Conservation (phyloP, 2,888 invertebrate genomes). For the Cantharis nigra region DNA sequence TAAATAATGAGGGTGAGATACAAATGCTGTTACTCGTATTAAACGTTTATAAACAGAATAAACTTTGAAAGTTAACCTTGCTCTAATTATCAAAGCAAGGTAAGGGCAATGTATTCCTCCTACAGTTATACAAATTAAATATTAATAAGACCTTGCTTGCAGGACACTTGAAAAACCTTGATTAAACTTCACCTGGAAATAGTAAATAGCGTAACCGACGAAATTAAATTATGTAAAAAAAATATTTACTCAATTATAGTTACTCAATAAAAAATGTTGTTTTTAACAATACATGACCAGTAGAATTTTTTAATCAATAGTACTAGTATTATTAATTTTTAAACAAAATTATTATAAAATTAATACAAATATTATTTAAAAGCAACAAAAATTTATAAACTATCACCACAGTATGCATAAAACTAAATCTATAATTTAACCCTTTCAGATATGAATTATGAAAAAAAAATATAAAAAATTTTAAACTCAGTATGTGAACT, state of each 20-base stretch:
- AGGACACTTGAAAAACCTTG: not conserved
- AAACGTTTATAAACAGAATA: not conserved
- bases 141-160: not conserved
- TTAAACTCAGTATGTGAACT: too few species aligned
- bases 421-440: too few species aligned
- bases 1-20: not conserved
- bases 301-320: too few species aligned
- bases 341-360: too few species aligned
- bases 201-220: not conserved
- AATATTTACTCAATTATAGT: not conserved
- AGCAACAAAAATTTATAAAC: too few species aligned
- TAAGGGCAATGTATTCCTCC: constrained; percentile 1
- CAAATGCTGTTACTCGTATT: not conserved
- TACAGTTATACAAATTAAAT: not conserved
- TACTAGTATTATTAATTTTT: too few species aligned
- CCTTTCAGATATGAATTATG: too few species aligned
- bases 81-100: not conserved
- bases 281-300: too few species aligned
- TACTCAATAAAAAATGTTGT: too few species aligned
- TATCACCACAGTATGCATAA: too few species aligned
- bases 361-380: too few species aligned
- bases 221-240: not conserved
- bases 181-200: not conserved
- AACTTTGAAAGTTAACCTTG: not conserved
- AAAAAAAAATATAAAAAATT: too few species aligned